Base-by-base conservation (phyloP, 2,888 invertebrate species). In the Tubulanus polymorphus region DNA sequence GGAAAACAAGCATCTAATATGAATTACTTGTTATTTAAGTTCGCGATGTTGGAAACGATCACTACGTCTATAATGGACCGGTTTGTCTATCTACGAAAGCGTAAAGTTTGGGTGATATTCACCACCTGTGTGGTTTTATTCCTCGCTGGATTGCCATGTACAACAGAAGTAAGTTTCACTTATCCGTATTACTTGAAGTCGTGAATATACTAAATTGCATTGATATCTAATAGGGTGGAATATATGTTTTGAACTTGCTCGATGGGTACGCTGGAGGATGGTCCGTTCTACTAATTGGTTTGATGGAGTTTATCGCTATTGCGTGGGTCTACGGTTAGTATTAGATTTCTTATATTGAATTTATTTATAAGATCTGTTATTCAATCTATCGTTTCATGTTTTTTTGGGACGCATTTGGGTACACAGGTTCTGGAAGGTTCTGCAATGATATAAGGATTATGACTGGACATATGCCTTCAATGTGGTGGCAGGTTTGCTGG, bases 251-350 rank as follows among this genome's bases (percentile, higher is more conserved):
- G 15, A 71, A 73, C 55, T 55, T 76, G 56, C 71, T 77, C 72
- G 76, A 77, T 57, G 67, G 67, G 5, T 76, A 76, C 55, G 71
- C 74, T 25, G 73, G 75, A 32, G 73, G 74, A 56, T 76, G 71
- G 70, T 71, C 74, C 3, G 73, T 76, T 25, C 74, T 90, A 1
- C 86, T 89, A 75, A 84, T 90, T 64, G 86, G 88, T 0, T 83
- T 89, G 28, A 73, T 82, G 35, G 89, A 90, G 78, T 83, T 87
- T 29, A 75, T 86, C 47, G 85, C 86, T 0, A 79, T 91, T 18
- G 84, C 86, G 56, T 90, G 88, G 87, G 83, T 90, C 53, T 76
- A 77, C 61, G 76, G 75, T 71, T 59, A 51, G 65, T 60, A n/a
- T n/a, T n/a, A n/a, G n/a, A n/a, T n/a, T n/a, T n/a, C n/a, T n/a